Percentiles rank a stretch among this genome's conserved stretches.
phyloP scores from a whole-genome alignment of 1,140 invertebrate genomes.

The Conus betulinus region DNA sequence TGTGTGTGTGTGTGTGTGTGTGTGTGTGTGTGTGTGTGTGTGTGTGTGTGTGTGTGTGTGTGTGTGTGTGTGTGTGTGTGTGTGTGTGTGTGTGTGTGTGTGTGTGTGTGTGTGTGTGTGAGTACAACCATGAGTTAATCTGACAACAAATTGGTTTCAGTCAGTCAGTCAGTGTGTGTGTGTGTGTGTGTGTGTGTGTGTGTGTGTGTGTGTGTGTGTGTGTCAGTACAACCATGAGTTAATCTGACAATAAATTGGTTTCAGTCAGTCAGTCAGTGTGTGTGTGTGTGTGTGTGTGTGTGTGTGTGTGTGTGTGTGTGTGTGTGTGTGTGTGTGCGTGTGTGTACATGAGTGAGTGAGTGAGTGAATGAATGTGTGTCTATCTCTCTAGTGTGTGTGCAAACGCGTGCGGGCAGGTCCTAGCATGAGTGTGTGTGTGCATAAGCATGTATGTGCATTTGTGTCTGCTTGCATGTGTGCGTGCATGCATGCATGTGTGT shows the following conservation, averaged over 20 bases:
- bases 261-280: background rate
- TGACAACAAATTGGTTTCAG: too few relatives aligned
- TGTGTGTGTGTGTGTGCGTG: background rate
- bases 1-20: background rate
- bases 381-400: background rate
- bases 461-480: background rate
- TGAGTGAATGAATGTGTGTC: background rate
- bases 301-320: background rate
- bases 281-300: conserved; percentile 4
- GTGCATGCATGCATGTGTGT: background rate
- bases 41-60: conserved; percentile 5
- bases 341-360: background rate
- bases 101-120: background rate
- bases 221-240: background rate
- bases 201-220: conserved; percentile 10
- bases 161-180: too few relatives aligned
- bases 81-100: background rate
- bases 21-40: conserved; percentile 3
- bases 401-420: background rate
- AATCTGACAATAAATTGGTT: background rate
- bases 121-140: too few relatives aligned
- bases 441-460: background rate
- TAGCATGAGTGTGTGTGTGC: background rate
- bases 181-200: background rate
- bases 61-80: background rate